Conservation (phyloP, 1,140 invertebrate species). For the Drosophila setifemur region DNA sequence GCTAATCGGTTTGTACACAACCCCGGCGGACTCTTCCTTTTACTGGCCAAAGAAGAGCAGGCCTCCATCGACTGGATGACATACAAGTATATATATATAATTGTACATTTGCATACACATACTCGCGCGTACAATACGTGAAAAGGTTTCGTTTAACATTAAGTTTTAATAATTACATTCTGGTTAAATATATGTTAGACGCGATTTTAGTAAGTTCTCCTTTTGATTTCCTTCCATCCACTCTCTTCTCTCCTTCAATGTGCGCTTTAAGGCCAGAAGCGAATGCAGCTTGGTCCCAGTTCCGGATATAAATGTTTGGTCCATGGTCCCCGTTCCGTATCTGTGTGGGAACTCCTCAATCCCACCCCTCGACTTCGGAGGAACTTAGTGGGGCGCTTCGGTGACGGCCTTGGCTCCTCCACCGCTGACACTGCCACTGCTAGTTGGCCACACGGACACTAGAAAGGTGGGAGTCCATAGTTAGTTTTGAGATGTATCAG, state of each 20-base stretch:
- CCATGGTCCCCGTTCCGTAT: slow-evolving; percentile 19
- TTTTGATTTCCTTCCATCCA: slow-evolving; percentile 23
- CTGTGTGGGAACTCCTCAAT: not conserved
- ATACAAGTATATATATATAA: slow-evolving; percentile 36
- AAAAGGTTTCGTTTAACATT: slow-evolving; percentile 53
- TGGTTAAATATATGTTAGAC: slow-evolving; percentile 40
- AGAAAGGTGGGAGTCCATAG: slow-evolving; percentile 25
- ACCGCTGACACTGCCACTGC: slow-evolving; percentile 56
- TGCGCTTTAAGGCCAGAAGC: slow-evolving; percentile 53
- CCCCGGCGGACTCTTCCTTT: not conserved
- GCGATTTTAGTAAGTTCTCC: slow-evolving; percentile 47
- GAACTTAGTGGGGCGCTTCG: slow-evolving; percentile 11
- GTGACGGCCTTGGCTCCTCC: slow-evolving; percentile 31
- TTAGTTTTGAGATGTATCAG: not conserved
- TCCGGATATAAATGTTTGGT: slow-evolving; percentile 19
- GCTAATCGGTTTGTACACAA: not conserved
- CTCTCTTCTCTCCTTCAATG: slow-evolving; percentile 11
- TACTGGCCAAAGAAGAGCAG: slow-evolving; percentile 24
- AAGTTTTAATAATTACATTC: slow-evolving; percentile 62
- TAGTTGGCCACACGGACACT: slow-evolving; percentile 68
- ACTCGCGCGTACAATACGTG: slow-evolving; percentile 32
- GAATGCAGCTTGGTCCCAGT: slow-evolving; percentile 29
- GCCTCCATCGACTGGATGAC: slow-evolving; percentile 28
- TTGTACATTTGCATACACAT: slow-evolving; percentile 24
- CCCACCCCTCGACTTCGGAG: not conserved